Evolutionary conservation across 2,888 invertebrate species (phyloP).

Genomic region (Gastracanthus pulcherrimus): DNA sequence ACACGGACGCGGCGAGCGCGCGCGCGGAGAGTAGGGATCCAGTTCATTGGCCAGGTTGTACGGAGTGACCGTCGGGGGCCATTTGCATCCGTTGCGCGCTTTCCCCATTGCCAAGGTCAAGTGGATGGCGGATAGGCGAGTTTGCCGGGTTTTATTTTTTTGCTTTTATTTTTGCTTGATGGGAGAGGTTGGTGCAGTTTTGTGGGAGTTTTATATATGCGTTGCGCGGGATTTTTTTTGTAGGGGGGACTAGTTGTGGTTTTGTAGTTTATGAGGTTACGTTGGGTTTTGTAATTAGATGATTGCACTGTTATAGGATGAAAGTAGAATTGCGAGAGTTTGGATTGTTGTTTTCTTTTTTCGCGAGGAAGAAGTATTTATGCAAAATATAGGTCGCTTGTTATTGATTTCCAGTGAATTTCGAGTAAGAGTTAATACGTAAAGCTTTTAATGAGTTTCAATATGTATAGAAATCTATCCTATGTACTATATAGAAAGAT

Average conservation of each 20-base stretch:
- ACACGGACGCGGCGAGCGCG: background rate
- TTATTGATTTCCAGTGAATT: background rate
- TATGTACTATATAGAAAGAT: too few species aligned
- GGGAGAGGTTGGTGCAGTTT: too few species aligned
- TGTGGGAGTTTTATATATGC: too few species aligned
- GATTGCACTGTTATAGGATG: background rate
- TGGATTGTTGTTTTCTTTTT: too few species aligned
- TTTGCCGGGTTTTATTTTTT: too few species aligned
- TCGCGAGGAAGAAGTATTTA: background rate
- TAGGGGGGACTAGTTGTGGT: too few species aligned
- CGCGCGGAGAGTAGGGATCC: constrained; percentile 5
- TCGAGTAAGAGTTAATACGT: too few species aligned
- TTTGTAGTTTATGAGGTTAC: background rate
- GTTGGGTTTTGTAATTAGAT: background rate
- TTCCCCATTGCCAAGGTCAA: constrained; percentile 33
- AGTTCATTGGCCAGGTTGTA: constrained; percentile 30
- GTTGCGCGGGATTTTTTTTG: too few species aligned
- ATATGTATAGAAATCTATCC: too few species aligned
- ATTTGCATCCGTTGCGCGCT: constrained; percentile 18
- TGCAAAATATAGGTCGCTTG: background rate
- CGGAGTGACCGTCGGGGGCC: background rate
- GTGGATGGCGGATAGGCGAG: too few species aligned
- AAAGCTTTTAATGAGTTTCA: too few species aligned
- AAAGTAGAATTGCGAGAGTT: too few species aligned
- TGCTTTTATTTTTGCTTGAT: background rate